Evolutionary conservation across 2,113 vertebrate species (phyloP).

Genomic region (Scolopax mira): DNA sequence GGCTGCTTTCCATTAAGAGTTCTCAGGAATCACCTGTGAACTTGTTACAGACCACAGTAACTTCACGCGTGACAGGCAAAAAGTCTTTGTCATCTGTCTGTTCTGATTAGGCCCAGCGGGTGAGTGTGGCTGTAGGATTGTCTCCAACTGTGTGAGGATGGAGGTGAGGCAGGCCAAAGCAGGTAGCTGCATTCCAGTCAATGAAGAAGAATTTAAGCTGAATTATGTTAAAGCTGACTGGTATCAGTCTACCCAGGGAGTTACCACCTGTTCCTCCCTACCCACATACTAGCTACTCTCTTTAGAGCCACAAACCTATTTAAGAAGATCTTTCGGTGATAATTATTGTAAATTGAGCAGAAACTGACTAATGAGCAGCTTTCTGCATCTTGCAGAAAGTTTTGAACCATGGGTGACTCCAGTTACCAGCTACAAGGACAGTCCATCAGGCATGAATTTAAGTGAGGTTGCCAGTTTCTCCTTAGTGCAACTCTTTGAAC

Average conservation of each 20-base stretch:
- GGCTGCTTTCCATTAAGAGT: not conserved
- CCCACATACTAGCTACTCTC: not conserved
- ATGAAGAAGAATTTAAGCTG: not conserved
- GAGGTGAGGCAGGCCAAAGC: not conserved
- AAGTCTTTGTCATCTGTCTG: not conserved
- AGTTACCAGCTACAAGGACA: not conserved
- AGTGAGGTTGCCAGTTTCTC: not conserved
- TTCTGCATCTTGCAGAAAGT: not conserved
- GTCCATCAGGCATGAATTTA: not conserved
- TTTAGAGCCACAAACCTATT: not conserved
- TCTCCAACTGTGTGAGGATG: not conserved
- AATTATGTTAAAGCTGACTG: not conserved
- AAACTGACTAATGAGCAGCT: not conserved
- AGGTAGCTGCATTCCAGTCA: not conserved
- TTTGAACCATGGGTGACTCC: not conserved
- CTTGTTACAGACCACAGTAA: not conserved
- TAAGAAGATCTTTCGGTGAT: not conserved
- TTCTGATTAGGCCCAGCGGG: not conserved
- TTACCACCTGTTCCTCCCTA: not conserved
- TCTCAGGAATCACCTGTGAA: not conserved
- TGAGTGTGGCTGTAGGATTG: not conserved
- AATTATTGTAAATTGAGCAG: not conserved
- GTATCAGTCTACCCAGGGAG: not conserved
- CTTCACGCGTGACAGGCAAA: not conserved
- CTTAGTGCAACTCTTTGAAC: not conserved